A percentile compares a stretch with the other conserved stretches of the same genome.
phyloP scores from a whole-genome alignment of 92 coral and sea anemone genomes.

The Epizoanthus stellaris region DNA sequence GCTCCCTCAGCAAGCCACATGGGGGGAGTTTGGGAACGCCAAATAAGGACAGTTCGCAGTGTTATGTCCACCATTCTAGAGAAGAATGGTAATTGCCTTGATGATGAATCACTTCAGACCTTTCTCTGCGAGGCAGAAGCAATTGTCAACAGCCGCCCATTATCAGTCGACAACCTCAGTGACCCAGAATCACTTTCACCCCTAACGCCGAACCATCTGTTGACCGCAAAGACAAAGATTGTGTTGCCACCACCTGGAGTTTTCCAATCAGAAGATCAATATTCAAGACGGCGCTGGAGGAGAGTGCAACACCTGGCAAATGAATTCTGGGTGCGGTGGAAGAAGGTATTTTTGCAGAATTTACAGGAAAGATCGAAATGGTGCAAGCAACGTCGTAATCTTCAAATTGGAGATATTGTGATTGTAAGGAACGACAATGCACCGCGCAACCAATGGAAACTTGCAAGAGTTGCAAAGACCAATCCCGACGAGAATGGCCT shows the following conservation, averaged over 20 bases:
- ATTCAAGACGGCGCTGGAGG: too few species aligned
- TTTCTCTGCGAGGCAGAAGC: conserved; percentile 48
- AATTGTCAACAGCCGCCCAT: conserved; percentile 38
- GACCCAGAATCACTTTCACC: conserved; percentile 40
- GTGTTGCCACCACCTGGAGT: conserved; percentile 37
- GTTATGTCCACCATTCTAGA: conserved; percentile 36
- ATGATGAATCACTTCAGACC: conserved; percentile 37
- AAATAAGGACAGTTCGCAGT: conserved; percentile 30
- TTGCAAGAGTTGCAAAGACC: conserved; percentile 39
- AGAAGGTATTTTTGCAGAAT: too few species aligned
- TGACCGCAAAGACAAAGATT: conserved; percentile 43
- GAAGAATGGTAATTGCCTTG: conserved; percentile 17
- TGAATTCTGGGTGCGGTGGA: too few species aligned
- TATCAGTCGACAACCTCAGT: conserved; percentile 24
- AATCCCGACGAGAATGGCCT: conserved; percentile 30
- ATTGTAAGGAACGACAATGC: too few species aligned
- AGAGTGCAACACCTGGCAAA: too few species aligned
- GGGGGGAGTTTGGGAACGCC: conserved; percentile 41
- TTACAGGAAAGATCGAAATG: too few species aligned
- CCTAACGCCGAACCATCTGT: conserved; percentile 46
- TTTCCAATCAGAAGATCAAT: too few species aligned
- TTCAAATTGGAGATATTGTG: too few species aligned
- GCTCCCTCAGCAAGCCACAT: conserved; percentile 21
- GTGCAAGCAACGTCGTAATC: too few species aligned
- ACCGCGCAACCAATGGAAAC: conserved; percentile 56